phyloP scores from a whole-genome alignment of 2,797 vertebrate species.

The Neoniphon sammara region DNA sequence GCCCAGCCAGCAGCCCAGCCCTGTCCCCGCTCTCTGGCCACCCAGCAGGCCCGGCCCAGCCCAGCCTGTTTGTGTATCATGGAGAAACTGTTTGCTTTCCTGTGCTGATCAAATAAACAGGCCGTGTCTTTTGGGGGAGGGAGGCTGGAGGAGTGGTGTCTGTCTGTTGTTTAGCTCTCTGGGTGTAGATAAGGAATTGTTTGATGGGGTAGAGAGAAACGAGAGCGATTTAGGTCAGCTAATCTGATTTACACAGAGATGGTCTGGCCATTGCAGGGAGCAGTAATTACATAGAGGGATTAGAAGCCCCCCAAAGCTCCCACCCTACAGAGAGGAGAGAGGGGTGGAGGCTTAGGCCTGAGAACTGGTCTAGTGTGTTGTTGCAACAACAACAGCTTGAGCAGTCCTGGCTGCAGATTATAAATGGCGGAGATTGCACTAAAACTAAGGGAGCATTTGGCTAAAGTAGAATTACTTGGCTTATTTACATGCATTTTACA shows the following conservation, averaged over 20 bases:
- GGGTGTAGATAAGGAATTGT: slow-evolving; percentile 87
- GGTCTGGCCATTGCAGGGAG: slow-evolving; percentile 84
- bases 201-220: slow-evolving; percentile 85
- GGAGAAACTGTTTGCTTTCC: slow-evolving; percentile 79
- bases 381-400: slow-evolving; percentile 75
- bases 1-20: slow-evolving; percentile 36
- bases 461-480: slow-evolving; percentile 56
- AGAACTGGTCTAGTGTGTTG: slow-evolving; percentile 70
- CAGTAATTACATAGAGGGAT: slow-evolving; percentile 90
- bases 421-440: slow-evolving; percentile 60
- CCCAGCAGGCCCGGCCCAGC: slow-evolving; percentile 61
- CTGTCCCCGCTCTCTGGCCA: slow-evolving; percentile 60
- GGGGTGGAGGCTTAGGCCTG: slow-evolving; percentile 69
- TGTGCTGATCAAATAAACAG: slow-evolving; percentile 82
- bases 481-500: slow-evolving; percentile 70
- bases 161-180: slow-evolving; percentile 83
- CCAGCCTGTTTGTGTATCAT: slow-evolving; percentile 79
- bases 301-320: slow-evolving; percentile 74
- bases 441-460: slow-evolving; percentile 64
- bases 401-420: slow-evolving; percentile 71
- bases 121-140: slow-evolving; percentile 63
- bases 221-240: slow-evolving; percentile 85
- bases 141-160: slow-evolving; percentile 68
- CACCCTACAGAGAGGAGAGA: slow-evolving; percentile 69
- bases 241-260: slow-evolving; percentile 87